phyloP scores from a whole-genome alignment of 2,113 vertebrate genomes.

The Fregetta grallaria region DNA sequence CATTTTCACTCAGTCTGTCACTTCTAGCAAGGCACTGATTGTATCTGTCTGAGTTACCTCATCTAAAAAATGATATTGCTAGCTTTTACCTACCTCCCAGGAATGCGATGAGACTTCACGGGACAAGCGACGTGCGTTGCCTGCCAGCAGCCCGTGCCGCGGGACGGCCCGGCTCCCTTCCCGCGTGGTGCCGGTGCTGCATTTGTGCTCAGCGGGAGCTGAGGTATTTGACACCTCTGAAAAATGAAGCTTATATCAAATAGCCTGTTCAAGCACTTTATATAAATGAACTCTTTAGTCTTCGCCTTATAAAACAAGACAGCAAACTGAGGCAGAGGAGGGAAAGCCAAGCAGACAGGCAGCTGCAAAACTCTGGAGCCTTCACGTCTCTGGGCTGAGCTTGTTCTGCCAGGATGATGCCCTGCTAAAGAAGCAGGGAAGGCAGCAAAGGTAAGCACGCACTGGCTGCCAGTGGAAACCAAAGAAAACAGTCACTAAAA shows the following conservation, averaged over 20 bases:
- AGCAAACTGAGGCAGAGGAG: not conserved
- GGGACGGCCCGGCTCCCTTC: not conserved
- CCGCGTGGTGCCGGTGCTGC: fast-evolving
- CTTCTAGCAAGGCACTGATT: not conserved
- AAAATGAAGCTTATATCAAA: not conserved
- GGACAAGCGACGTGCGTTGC: not conserved
- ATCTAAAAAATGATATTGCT: fast-evolving
- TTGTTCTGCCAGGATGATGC: not conserved
- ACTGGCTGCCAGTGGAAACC: not conserved
- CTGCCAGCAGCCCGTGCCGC: fast-evolving
- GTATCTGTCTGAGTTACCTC: not conserved
- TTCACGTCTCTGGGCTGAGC: fast-evolving
- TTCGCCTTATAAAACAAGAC: not conserved
- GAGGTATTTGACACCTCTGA: not conserved
- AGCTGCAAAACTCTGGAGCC: not conserved
- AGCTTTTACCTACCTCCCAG: not conserved
- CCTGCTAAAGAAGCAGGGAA: not conserved
- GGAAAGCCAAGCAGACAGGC: not conserved
- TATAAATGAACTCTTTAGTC: not conserved
- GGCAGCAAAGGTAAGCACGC: not conserved
- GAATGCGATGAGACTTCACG: not conserved
- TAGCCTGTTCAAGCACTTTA: not conserved
- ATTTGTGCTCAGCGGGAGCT: not conserved
- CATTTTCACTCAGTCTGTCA: not conserved
- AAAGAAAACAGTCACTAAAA: not conserved